These are phyloP conservation scores for Euthynnus affinis DNA, from an alignment of 2,797 vertebrate species.

Conservation along the genomic window DNA sequence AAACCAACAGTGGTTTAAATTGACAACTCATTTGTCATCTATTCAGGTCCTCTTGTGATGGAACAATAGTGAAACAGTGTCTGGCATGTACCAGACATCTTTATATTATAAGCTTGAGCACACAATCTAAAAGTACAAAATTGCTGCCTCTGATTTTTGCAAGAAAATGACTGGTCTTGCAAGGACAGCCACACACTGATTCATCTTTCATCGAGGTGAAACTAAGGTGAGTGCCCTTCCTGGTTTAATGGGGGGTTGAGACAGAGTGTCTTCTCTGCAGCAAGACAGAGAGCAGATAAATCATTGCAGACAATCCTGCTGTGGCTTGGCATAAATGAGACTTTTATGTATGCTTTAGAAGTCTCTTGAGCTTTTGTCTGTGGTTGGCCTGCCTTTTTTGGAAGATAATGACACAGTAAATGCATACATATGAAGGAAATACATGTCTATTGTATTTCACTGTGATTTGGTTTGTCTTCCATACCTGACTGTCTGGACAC, in stretches of 20 bases:
- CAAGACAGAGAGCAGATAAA: constrained; percentile 48
- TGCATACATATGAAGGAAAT: too few relatives aligned
- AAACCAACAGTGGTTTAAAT: constrained; percentile 11
- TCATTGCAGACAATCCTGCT: constrained; percentile 42
- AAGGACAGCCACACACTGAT: constrained; percentile 19
- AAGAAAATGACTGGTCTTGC: constrained; percentile 25
- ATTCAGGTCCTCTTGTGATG: background rate
- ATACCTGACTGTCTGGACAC: constrained; percentile 11
- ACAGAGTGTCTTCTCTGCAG: constrained; percentile 52
- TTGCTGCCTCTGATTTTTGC: constrained; percentile 13
- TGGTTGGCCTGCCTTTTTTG: background rate
- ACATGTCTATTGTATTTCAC: too few relatives aligned
- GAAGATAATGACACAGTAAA: too few relatives aligned
- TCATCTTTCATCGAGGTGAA: constrained; percentile 45
- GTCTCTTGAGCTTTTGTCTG: background rate
- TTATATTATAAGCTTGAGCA: background rate
- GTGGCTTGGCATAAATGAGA: constrained; percentile 45
- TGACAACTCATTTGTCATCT: background rate
- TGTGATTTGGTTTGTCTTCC: too few relatives aligned
- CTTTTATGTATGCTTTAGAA: constrained; percentile 34
- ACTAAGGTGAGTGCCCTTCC: constrained; percentile 37
- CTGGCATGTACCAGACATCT: background rate
- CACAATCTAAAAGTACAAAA: constrained; percentile 13
- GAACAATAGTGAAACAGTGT: background rate
- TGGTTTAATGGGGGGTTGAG: constrained; percentile 36